Conservation (phyloP, 1,140 invertebrate genomes). For the Ruditapes philippinarum region DNA sequence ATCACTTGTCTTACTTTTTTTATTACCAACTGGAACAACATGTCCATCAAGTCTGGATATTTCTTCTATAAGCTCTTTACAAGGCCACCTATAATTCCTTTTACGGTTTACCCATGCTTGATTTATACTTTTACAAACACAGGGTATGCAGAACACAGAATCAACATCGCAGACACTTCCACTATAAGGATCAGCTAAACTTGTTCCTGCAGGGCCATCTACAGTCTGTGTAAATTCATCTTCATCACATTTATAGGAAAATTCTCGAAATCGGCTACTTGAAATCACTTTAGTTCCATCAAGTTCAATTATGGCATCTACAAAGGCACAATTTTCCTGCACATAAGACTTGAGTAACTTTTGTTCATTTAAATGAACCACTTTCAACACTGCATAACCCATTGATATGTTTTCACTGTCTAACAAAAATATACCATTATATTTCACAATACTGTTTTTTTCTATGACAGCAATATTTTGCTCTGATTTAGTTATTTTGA, state of each 20-base stretch:
- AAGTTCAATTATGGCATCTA: neutral
- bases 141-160: neutral
- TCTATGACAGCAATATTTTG: too few species aligned
- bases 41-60: neutral
- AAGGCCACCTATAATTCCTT: neutral
- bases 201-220: neutral
- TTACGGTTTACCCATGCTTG: neutral
- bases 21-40: constrained; percentile 20
- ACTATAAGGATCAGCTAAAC: neutral
- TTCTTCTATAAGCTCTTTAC: neutral
- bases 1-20: neutral
- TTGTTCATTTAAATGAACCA: neutral
- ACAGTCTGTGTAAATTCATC: neutral
- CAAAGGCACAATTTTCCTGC: neutral
- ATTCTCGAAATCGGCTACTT: neutral
- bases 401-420: neutral
- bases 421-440: neutral
- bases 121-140: neutral
- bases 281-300: neutral
- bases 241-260: neutral
- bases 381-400: neutral
- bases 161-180: neutral
- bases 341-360: neutral
- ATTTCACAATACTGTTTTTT: neutral
- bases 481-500: too few species aligned